Conservation (phyloP, 2,113 vertebrate genomes). For the Nipponia nippon region DNA sequence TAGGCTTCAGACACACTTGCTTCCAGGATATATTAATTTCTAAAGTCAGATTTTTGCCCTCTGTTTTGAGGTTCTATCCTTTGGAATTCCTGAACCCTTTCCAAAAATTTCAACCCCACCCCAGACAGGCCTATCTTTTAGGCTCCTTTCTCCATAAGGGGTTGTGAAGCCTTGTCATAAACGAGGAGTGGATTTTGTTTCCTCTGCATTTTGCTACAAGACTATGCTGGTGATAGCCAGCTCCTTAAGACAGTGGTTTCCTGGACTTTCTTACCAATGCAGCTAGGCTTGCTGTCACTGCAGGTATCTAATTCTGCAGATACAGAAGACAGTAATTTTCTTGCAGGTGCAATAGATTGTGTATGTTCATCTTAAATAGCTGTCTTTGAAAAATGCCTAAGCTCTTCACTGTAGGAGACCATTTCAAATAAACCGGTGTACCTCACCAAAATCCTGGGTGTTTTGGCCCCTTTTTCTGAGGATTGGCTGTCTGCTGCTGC, state of each 20-base stretch:
- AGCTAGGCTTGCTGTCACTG: neutral
- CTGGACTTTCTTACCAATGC: neutral
- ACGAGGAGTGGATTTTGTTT: neutral
- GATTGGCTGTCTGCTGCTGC: accelerated
- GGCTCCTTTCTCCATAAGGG: neutral
- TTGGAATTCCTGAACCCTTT: slow-evolving; percentile 28
- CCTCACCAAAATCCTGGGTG: neutral
- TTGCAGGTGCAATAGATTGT: neutral
- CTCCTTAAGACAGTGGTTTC: neutral
- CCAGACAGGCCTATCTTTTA: neutral
- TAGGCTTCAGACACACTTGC: neutral
- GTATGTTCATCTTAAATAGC: neutral
- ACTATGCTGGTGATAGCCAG: neutral
- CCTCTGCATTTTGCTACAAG: neutral
- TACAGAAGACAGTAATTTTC: neutral
- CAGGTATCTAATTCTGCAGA: neutral
- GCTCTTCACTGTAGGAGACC: neutral
- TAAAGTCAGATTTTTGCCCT: neutral
- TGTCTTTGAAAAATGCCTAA: neutral
- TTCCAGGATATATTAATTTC: neutral
- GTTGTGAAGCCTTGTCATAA: neutral
- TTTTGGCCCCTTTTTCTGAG: neutral
- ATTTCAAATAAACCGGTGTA: neutral
- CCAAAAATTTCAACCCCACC: slow-evolving; percentile 12
- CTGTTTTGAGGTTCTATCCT: neutral